Conservation (phyloP, 2,888 invertebrate species). For the Cremastobaeus sp. region DNA sequence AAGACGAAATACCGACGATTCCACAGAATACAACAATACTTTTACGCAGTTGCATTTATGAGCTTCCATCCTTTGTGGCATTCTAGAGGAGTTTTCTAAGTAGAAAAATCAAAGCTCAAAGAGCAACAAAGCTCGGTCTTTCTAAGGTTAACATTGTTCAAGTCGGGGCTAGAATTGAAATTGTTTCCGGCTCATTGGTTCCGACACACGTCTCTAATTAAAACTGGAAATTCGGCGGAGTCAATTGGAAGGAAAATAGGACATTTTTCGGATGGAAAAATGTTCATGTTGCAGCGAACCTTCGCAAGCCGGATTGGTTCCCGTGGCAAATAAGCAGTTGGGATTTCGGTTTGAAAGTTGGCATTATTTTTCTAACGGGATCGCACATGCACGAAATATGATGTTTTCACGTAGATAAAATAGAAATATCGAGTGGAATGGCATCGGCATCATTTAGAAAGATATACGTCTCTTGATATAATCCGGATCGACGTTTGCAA, state of each 20-base stretch:
- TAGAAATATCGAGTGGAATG: conserved; percentile 46
- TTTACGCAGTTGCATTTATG: conserved; percentile 64
- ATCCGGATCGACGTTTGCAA: conserved; percentile 55
- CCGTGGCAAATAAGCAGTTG: no score
- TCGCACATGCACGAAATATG: conserved; percentile 36
- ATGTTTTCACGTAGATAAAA: conserved; percentile 45
- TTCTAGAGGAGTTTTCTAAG: conserved; percentile 50
- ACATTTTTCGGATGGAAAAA: no score
- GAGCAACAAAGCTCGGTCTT: conserved; percentile 5
- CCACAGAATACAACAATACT: conserved; percentile 54
- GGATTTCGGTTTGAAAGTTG: no score
- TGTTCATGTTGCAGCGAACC: no score
- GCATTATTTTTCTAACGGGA: conserved; percentile 23
- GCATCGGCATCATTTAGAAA: conserved; percentile 58
- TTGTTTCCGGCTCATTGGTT: conserved; percentile 1
- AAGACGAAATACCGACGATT: conserved; percentile 59
- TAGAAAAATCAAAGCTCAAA: conserved; percentile 42
- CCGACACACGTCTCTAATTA: neutral
- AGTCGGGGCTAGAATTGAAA: conserved; percentile 13
- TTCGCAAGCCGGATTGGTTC: no score
- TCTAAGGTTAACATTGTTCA: conserved; percentile 26
- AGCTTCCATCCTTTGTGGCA: conserved; percentile 71
- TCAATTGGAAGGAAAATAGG: no score
- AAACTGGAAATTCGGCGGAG: neutral
- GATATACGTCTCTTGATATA: conserved; percentile 59